Conservation (phyloP, 2,113 vertebrate species). For the Pungitius pungitius region DNA sequence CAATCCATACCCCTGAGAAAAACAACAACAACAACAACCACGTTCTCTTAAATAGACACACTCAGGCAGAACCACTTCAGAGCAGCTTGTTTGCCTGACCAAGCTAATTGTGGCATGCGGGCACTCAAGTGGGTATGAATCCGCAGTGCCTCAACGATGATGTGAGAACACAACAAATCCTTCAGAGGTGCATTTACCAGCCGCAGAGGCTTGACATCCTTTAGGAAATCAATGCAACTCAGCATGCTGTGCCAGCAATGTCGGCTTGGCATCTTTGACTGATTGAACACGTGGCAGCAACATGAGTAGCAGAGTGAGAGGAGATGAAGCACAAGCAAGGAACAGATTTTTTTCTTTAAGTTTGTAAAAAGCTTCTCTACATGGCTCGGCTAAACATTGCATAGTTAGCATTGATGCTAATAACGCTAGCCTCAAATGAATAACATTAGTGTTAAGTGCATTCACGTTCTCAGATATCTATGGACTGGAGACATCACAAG, state of each 20-base stretch:
- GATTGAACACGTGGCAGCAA: conserved; percentile 34
- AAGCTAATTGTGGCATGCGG: conserved; percentile 58
- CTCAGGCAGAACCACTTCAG: conserved; percentile 31
- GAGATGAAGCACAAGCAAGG: conserved; percentile 23
- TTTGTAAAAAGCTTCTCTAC: not conserved
- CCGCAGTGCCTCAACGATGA: conserved; percentile 18
- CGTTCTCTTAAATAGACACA: conserved; percentile 39
- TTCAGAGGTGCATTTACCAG: conserved; percentile 41
- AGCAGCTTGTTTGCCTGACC: conserved; percentile 40
- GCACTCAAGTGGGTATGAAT: conserved; percentile 51
- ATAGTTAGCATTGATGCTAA: not conserved
- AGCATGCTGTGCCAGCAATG: conserved; percentile 15
- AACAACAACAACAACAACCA: conserved; percentile 18
- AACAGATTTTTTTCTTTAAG: conserved; percentile 16
- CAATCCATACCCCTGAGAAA: conserved; percentile 30
- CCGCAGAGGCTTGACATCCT: conserved; percentile 20
- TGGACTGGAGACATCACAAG: not conserved
- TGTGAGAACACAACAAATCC: conserved; percentile 41
- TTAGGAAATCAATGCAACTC: conserved; percentile 50
- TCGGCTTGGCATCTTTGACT: conserved; percentile 29
- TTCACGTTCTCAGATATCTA: not conserved
- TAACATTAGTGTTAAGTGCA: not conserved
- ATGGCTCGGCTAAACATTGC: not conserved
- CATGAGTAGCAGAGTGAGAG: conserved; percentile 17
- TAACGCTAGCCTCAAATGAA: not conserved